Evolutionary conservation across 2,888 invertebrate genomes (phyloP), one percentile per base, ranked within the genome.

Genomic region (Drosophila ezoana): DNA sequence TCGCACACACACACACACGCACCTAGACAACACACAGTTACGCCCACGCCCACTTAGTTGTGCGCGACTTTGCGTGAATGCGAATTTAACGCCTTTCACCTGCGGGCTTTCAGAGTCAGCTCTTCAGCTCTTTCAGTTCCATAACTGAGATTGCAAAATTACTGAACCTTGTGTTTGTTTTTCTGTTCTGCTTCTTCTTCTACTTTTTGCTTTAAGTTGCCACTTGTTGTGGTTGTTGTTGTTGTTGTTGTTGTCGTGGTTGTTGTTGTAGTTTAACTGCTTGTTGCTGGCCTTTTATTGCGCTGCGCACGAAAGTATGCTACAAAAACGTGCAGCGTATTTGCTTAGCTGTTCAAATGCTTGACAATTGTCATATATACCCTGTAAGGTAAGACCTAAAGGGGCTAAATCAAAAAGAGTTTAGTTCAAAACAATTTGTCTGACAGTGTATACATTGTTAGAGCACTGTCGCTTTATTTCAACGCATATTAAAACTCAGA

Each of bases 1-100:
- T 18, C 32, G 16, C 61, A 43, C 13, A n/a, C 6, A 47, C 4
- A n/a, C 47, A 40, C 33, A 14, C 16, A 6, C 41, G 16, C 23
- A 13, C 41, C 18, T 23, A 23, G 23, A 23, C 23, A 23, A 23
- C 18, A 28, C 20, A 23, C 61, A 43, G n/a, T n/a, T 4, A 47
- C 4, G 16, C 47, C 44, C 33, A 13, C 16, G 6, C 41, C 33
- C 23, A 32, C 11, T 18, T 14, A 58, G 76, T 51, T 74, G 61
- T 58, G 58, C 37, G 67, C 44, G 51, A 40, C 52, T 76, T 45
- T 67, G 66, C 61, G 64, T 76, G 77, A 73, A 74, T 75, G 75
- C 23, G 77, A 75, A 64, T 75, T 77, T 77, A 66, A 76, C 79
- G 76, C 69, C 54, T 69, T 66, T 71, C 78, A 78, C 78, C 68